Percentiles rank a stretch among this genome's conserved stretches.
Conservation (phyloP, 2,113 vertebrate genomes). For the Euleptes europaea region DNA sequence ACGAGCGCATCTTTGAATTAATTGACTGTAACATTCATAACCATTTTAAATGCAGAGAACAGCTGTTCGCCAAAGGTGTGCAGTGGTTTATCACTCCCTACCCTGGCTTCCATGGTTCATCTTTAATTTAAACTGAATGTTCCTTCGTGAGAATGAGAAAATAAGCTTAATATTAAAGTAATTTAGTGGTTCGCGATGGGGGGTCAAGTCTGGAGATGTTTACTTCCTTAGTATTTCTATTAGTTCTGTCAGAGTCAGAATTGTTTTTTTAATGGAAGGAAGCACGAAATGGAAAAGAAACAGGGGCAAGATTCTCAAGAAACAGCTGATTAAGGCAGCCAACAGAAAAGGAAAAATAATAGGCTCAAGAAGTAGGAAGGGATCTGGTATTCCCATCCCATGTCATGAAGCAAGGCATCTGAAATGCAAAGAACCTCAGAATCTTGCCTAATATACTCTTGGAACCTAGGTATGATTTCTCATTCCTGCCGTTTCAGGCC, state of each 20-base stretch:
- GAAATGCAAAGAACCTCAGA: too few relatives aligned
- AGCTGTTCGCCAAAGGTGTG: conserved; percentile 15
- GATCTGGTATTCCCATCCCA: neutral
- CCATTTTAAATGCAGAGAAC: conserved; percentile 32
- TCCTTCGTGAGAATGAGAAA: conserved; percentile 38
- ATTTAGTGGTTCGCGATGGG: conserved; percentile 4
- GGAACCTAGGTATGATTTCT: too few relatives aligned
- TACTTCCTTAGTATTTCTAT: neutral
- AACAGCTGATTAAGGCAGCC: neutral
- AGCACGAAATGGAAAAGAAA: neutral
- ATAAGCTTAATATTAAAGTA: conserved; percentile 39
- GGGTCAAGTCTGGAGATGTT: neutral
- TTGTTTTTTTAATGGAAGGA: neutral
- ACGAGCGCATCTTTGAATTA: conserved; percentile 32
- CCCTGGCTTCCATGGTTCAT: conserved; percentile 15
- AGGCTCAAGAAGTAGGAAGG: neutral
- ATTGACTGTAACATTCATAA: conserved; percentile 25
- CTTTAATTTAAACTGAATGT: conserved; percentile 27
- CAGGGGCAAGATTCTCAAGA: too few relatives aligned
- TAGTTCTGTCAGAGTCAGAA: neutral
- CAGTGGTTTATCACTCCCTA: neutral
- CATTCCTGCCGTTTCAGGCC: too few relatives aligned
- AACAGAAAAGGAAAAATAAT: neutral
- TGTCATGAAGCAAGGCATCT: neutral
- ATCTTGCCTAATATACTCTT: too few relatives aligned